Evolutionary conservation across 2,888 invertebrate species (phyloP).

Genomic region (Drosophila prolongata): DNA sequence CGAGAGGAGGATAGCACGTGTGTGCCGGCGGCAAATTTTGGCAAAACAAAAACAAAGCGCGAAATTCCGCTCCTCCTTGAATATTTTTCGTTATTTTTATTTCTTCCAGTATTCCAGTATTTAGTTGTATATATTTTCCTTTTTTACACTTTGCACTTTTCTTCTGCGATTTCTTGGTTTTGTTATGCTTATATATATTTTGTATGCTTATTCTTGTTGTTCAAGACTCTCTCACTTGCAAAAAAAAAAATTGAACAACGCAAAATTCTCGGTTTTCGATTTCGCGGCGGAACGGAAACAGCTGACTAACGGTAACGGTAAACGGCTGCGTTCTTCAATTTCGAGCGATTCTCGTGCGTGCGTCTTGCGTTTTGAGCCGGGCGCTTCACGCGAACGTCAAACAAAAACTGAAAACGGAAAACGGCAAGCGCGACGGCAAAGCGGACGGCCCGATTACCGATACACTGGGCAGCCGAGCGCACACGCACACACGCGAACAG

Average conservation of each 20-base stretch:
- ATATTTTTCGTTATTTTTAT: neutral
- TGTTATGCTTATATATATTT: slow-evolving; percentile 14
- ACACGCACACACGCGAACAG: slow-evolving; percentile 28
- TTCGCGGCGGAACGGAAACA: slow-evolving; percentile 54
- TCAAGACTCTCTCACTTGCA: slow-evolving; percentile 53
- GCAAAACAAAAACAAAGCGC: slow-evolving; percentile 43
- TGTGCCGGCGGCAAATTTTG: slow-evolving; percentile 66
- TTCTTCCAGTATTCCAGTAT: slow-evolving; percentile 29
- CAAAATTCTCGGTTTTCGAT: slow-evolving; percentile 14
- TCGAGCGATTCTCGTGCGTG: slow-evolving; percentile 13
- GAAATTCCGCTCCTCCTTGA: slow-evolving; percentile 13
- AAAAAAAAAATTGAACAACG: slow-evolving; percentile 52
- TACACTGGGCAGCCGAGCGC: slow-evolving; percentile 15
- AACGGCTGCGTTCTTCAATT: slow-evolving; percentile 8
- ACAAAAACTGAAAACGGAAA: slow-evolving; percentile 71
- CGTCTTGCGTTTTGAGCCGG: slow-evolving; percentile 24
- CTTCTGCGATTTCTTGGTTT: slow-evolving; percentile 12
- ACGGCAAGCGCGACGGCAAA: slow-evolving; percentile 58
- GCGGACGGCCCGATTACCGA: slow-evolving; percentile 22
- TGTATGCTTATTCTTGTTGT: slow-evolving; percentile 7
- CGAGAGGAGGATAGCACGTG: slow-evolving; percentile 58
- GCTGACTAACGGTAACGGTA: slow-evolving; percentile 42
- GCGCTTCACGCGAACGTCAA: slow-evolving; percentile 69
- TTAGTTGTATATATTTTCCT: slow-evolving; percentile 31
- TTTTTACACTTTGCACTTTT: slow-evolving; percentile 32